Conservation (phyloP, 1,140 invertebrate genomes). For the Choristoneura fumiferana region DNA sequence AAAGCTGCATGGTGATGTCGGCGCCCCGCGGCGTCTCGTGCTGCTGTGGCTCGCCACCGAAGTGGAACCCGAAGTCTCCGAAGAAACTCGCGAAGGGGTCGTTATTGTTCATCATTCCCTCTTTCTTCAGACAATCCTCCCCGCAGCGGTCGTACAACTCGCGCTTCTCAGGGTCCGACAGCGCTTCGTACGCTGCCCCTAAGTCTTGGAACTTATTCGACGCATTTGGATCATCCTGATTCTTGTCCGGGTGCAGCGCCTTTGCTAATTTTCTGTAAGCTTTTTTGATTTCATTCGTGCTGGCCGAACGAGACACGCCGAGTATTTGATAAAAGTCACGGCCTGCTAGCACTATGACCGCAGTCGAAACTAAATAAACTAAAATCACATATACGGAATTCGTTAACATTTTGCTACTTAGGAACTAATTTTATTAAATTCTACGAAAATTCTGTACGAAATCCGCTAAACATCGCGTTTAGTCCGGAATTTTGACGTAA, state of each 20-base stretch:
- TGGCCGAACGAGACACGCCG: conserved; percentile 90
- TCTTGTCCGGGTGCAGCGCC: conserved; percentile 99
- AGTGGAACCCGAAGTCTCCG: conserved; percentile 97
- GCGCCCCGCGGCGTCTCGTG: conserved; percentile 94
- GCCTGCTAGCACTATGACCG: conserved; percentile 59
- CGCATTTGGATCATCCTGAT: conserved; percentile 95
- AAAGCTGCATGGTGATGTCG: conserved; percentile 95
- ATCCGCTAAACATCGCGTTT: conserved; percentile 33
- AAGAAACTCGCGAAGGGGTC: conserved; percentile 97
- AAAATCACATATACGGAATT: conserved; percentile 53
- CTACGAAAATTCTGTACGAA: conserved; percentile 19
- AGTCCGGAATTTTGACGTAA: conserved; percentile 57
- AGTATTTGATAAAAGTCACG: conserved; percentile 98
- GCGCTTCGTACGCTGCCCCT: conserved; percentile 97
- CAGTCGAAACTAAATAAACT: conserved; percentile 55
- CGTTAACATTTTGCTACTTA: conserved; percentile 60
- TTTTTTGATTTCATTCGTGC: conserved; percentile 97
- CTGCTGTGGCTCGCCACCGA: conserved; percentile 86
- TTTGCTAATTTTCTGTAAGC: conserved; percentile 97
- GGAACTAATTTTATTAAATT: conserved; percentile 34
- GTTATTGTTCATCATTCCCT: conserved; percentile 90
- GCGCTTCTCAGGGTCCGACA: conserved; percentile 96
- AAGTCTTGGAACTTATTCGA: conserved; percentile 97
- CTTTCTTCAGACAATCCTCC: conserved; percentile 97
- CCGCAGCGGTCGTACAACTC: conserved; percentile 97